Conservation (phyloP, 2,797 vertebrate genomes). For the Rhadinocentrus ornatus region DNA sequence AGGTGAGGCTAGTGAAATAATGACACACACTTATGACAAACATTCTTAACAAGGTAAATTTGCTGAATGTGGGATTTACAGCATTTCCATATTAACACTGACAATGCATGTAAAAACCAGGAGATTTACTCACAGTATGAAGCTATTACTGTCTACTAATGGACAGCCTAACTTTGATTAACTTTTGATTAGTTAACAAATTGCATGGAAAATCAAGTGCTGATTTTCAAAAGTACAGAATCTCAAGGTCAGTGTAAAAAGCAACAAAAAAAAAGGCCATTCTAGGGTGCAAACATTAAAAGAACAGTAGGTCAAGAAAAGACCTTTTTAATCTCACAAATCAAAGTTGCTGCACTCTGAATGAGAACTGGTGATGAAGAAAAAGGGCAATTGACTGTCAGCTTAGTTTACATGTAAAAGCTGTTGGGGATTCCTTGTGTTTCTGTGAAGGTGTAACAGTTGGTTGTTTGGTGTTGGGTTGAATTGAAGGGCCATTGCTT, state of each 20-base stretch:
- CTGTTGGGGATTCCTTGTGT: too few species aligned
- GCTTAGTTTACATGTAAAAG: too few species aligned
- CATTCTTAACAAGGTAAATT: conserved; percentile 13
- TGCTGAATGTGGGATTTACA: neutral
- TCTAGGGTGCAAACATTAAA: neutral
- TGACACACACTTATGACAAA: conserved; percentile 28
- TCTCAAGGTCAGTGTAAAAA: neutral
- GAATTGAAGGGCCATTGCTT: too few species aligned
- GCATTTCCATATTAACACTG: neutral
- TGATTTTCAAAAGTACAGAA: neutral
- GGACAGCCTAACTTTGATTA: neutral
- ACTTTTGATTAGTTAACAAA: neutral
- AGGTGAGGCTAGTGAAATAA: conserved; percentile 69
- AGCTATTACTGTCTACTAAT: neutral
- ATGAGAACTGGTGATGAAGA: conserved; percentile 19
- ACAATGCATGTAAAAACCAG: neutral
- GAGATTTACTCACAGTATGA: neutral
- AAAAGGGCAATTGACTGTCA: conserved; percentile 7
- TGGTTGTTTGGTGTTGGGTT: too few species aligned
- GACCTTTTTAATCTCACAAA: neutral
- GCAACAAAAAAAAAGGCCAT: too few species aligned
- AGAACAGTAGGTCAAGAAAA: neutral
- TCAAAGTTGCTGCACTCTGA: conserved; percentile 11
- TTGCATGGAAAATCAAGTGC: neutral
- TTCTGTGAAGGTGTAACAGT: too few species aligned